Percentiles rank a stretch among this genome's conserved stretches.
These are phyloP conservation scores for Scarus forsteni DNA, from an alignment of 2,797 vertebrate species.

Conservation along the genomic window DNA sequence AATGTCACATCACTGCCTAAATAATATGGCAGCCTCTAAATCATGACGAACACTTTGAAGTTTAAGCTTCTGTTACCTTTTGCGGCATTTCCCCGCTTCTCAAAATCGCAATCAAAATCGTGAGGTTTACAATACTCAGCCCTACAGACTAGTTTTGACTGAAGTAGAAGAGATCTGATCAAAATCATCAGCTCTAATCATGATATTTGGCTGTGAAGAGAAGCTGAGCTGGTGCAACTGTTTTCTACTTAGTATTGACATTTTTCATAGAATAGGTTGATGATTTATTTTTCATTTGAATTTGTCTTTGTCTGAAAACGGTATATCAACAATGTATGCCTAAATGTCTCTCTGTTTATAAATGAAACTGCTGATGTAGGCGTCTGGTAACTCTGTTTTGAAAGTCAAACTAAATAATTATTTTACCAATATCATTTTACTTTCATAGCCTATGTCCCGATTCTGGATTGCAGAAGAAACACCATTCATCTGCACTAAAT, in stretches of 20 bases:
- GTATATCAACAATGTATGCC: conserved; percentile 2
- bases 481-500: conserved; percentile 52
- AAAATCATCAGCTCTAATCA: too few relatives aligned
- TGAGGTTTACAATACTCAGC: too few relatives aligned
- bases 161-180: too few relatives aligned
- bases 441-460: conserved; percentile 12
- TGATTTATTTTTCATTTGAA: conserved; percentile 1
- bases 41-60: too few relatives aligned
- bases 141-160: too few relatives aligned
- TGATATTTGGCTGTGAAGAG: background rate
- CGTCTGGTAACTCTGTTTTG: conserved; percentile 22
- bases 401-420: conserved; percentile 20
- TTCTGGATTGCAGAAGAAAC: conserved; percentile 29
- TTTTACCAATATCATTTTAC: conserved; percentile 6
- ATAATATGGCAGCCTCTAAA: too few relatives aligned
- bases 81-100: too few relatives aligned
- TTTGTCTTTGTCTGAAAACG: background rate
- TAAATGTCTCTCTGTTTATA: background rate
- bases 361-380: background rate
- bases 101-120: too few relatives aligned
- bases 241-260: conserved; percentile 15
- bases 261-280: background rate
- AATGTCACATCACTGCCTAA: too few relatives aligned
- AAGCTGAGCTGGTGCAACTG: background rate
- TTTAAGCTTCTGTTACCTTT: too few relatives aligned